Evolutionary conservation across 2,888 invertebrate species (phyloP).

Genomic region (Luperina testacea): DNA sequence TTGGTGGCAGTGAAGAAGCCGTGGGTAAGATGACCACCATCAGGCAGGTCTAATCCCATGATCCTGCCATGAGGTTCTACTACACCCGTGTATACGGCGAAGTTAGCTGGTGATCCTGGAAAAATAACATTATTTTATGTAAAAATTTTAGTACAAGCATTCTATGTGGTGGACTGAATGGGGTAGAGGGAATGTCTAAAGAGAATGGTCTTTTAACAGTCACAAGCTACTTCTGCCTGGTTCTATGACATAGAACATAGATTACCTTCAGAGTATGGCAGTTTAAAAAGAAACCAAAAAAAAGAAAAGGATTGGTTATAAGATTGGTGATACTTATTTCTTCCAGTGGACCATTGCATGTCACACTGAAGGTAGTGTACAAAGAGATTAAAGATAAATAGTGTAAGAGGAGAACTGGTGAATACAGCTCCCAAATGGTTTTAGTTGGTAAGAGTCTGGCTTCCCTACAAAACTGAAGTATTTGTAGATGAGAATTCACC

Average conservation of each 20-base stretch:
- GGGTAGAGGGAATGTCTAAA: background rate
- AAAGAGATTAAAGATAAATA: background rate
- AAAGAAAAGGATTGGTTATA: too few relatives aligned
- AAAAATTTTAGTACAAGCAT: background rate
- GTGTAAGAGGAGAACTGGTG: background rate
- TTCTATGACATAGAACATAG: background rate
- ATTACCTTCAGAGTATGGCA: background rate
- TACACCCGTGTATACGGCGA: constrained; percentile 98
- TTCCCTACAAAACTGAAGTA: background rate
- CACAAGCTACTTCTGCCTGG: background rate
- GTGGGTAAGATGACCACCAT: constrained; percentile 98
- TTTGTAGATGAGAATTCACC: background rate
- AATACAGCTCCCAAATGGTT: background rate
- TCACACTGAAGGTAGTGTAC: background rate
- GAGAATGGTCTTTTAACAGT: background rate
- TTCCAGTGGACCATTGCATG: too few relatives aligned
- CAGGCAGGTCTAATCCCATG: constrained; percentile 98
- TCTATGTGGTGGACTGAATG: background rate
- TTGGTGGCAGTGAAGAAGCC: constrained; percentile 97
- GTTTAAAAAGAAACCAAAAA: background rate
- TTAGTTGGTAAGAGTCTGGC: background rate
- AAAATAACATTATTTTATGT: constrained; percentile 5
- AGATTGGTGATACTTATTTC: too few relatives aligned
- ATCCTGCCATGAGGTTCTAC: constrained; percentile 98
- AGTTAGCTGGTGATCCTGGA: constrained; percentile 97